Conservation (phyloP, 1,140 invertebrate species). For the Pogonus chalceus region DNA sequence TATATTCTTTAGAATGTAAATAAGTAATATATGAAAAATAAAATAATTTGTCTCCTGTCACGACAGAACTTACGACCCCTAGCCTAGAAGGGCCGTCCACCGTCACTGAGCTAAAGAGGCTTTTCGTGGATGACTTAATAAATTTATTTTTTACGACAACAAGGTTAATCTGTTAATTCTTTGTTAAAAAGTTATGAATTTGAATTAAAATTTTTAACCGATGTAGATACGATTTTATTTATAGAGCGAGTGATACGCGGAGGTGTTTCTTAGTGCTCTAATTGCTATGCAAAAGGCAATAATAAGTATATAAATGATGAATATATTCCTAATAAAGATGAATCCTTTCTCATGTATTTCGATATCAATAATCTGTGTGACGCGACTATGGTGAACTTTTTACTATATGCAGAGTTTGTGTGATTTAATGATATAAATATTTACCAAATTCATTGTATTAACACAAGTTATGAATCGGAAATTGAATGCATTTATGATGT, state of each 20-base stretch:
- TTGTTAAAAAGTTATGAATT: constrained; percentile 27
- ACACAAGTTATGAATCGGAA: constrained; percentile 25
- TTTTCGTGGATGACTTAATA: too few relatives aligned
- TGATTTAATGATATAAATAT: constrained; percentile 26
- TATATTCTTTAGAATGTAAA: too few relatives aligned
- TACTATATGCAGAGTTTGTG: constrained; percentile 22
- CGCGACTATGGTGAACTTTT: constrained; percentile 24
- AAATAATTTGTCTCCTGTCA: too few relatives aligned
- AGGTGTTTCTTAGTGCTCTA: constrained; percentile 17
- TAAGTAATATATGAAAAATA: too few relatives aligned
- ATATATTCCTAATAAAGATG: constrained; percentile 20
- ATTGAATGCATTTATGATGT: constrained; percentile 37
- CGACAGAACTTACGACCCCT: too few relatives aligned
- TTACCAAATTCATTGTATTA: constrained; percentile 28
- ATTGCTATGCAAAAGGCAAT: constrained; percentile 25
- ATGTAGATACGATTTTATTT: constrained; percentile 27
- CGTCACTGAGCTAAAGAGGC: too few relatives aligned
- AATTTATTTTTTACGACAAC: too few relatives aligned
- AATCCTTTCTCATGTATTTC: constrained; percentile 30
- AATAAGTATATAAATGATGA: constrained; percentile 26
- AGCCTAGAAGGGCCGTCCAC: too few relatives aligned
- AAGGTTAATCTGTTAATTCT: constrained; percentile 20
- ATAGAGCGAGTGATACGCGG: constrained; percentile 19
- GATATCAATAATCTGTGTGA: constrained; percentile 39
- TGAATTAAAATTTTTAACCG: constrained; percentile 29